phyloP scores from a whole-genome alignment of 1,140 invertebrate genomes.

The Meloidogyne exigua region DNA sequence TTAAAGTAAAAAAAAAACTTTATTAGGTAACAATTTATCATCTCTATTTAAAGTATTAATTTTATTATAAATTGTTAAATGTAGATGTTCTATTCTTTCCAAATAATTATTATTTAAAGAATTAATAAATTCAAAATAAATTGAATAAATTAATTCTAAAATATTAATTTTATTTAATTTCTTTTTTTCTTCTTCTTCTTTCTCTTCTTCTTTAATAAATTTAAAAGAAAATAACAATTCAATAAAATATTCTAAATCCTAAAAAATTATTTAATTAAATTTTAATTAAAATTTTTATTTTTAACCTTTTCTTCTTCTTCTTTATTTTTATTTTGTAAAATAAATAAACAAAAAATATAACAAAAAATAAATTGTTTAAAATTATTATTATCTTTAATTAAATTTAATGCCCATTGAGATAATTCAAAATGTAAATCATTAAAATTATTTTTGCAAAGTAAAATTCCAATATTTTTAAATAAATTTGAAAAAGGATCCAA shows the following conservation, averaged over 20 bases:
- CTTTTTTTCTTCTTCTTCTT: too few species aligned
- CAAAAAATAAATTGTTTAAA: not conserved
- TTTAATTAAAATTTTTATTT: not conserved
- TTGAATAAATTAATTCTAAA: too few species aligned
- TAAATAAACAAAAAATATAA: not conserved
- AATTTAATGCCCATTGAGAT: not conserved
- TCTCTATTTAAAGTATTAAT: too few species aligned
- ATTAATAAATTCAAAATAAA: too few species aligned
- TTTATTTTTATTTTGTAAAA: not conserved
- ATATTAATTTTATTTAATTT: not conserved
- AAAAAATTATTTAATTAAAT: too few species aligned
- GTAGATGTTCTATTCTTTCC: too few species aligned
- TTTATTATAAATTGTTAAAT: too few species aligned
- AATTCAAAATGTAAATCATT: not conserved
- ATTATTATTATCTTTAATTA: not conserved
- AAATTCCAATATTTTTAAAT: slow-evolving; percentile 3
- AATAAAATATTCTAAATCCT: not conserved
- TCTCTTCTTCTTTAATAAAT: not conserved
- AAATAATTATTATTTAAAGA: too few species aligned
- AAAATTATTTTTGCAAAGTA: not conserved
- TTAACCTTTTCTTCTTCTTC: not conserved
- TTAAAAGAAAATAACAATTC: not conserved
- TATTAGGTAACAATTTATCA: too few species aligned
- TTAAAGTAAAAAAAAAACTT: too few species aligned
- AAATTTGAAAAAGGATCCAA: not conserved